phyloP scores from a whole-genome alignment of 2,797 vertebrate species.

The Cossypha dichroa region DNA sequence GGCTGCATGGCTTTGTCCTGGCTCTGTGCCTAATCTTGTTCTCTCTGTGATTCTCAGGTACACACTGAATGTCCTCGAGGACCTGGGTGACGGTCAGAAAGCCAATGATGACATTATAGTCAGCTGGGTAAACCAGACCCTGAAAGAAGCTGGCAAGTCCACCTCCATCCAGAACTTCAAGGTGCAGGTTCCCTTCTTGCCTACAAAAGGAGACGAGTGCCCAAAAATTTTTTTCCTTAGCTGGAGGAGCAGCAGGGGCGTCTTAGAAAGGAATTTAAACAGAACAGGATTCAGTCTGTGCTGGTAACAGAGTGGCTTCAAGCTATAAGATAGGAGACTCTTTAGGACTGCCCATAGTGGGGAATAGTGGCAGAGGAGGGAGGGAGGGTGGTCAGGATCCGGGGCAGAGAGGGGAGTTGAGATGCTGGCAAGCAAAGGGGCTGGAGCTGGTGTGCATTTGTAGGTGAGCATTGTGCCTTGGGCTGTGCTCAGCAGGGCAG shows the following conservation, averaged over 20 bases:
- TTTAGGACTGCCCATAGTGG: neutral
- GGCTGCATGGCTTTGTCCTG: neutral
- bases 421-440: neutral
- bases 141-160: slow-evolving; percentile 85
- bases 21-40: neutral
- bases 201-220: neutral
- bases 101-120: slow-evolving; percentile 92
- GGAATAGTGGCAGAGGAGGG: neutral
- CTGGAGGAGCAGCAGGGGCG: neutral
- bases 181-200: slow-evolving; percentile 71
- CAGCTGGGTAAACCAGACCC: slow-evolving; percentile 90
- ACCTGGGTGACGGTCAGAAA: slow-evolving; percentile 89
- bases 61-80: slow-evolving; percentile 90
- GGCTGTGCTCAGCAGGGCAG: neutral
- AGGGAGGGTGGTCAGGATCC: neutral
- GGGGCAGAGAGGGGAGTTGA: neutral
- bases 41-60: slow-evolving; percentile 78
- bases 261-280: neutral
- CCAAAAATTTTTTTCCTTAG: neutral
- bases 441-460: neutral
- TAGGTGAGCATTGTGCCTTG: neutral
- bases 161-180: slow-evolving; percentile 93
- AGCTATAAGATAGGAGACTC: neutral
- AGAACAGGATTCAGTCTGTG: neutral
- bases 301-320: neutral